Base-by-base conservation (phyloP, 2,113 vertebrate species). In the Nothocercus nigrocapillus region DNA sequence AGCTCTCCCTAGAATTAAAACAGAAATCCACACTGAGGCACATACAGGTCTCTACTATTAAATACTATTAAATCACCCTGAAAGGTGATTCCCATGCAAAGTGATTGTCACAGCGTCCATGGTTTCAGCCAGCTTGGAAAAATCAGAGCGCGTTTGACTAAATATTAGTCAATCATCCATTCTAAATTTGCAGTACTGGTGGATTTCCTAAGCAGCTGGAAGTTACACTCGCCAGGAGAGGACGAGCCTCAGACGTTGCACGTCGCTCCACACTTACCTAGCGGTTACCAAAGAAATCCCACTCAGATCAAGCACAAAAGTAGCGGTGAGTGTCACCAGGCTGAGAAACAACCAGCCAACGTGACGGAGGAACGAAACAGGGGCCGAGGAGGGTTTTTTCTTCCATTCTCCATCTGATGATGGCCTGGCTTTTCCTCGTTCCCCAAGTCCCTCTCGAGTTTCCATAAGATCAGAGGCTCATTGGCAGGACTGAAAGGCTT, bases 211-310 rank as follows among this genome's bases (percentile, higher is more conserved):
- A 62, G 64, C 64, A 74, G 49, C 28, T 47, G 30, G 5, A 79
- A 64, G 28, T 1, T 34, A 44, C 51, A 11, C 24, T 22, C 74
- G 25, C 16, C 40, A 5, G 9, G 18, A 68, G 27, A 45, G 47
- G 11, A 19, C 69, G 67, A 32, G 32, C 21, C 38, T 38, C 40
- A 8, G 56, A 19, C 18, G 25, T 1, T 11, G 24, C 22, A 34
- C 1, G 0, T 3, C 78, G 70, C 72, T 53, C 2, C 49, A 18
- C 24, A 32, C 1, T 0, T 20, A 36, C 6, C 16, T 32, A 34
- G 63, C 12, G 1, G 54, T 32, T 56, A 56, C 54, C 54, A 30
- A 56, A 73, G 76, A 56, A 36, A 32, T 9, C 20, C n/a, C 32
- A 7, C 66, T 20, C 72, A 77, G 63, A 73, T 69, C 24, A 45